Evolutionary conservation across 1,140 invertebrate species (phyloP).

Genomic region (Drosophila bocqueti): DNA sequence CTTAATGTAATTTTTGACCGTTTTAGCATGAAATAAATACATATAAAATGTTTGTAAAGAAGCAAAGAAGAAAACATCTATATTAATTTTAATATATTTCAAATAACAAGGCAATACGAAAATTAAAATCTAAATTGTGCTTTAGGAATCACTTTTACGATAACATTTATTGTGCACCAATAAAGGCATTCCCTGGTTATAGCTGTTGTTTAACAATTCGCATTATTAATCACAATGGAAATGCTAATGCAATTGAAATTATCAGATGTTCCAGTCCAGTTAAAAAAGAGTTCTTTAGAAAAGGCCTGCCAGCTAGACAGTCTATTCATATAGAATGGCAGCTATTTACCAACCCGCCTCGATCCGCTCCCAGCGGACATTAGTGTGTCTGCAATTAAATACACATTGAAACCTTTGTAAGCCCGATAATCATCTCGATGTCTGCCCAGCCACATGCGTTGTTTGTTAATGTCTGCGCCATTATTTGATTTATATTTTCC

Average conservation of each 20-base stretch:
- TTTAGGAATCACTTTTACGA: not conserved
- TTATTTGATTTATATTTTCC: conserved; percentile 72
- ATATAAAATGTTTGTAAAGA: not conserved
- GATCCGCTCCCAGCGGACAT: not conserved
- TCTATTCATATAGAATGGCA: not conserved
- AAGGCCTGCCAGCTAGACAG: not conserved
- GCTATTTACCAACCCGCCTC: conserved; percentile 4
- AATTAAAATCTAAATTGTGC: not conserved
- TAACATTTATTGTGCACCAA: not conserved
- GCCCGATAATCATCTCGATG: conserved; percentile 54
- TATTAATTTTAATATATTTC: no score
- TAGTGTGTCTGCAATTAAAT: conserved; percentile 48
- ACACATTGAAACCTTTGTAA: conserved; percentile 51
- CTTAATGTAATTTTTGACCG: not conserved
- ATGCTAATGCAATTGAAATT: not conserved
- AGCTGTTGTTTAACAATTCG: not conserved
- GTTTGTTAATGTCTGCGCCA: conserved; percentile 67
- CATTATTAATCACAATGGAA: not conserved
- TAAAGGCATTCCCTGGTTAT: not conserved
- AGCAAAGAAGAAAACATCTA: not conserved
- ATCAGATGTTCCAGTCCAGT: conserved; percentile 12
- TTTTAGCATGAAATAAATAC: not conserved
- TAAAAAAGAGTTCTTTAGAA: conserved; percentile 17
- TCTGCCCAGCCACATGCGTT: conserved; percentile 44
- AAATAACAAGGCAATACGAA: not conserved